A percentile compares a stretch with the other conserved stretches of the same genome.
Conservation (phyloP, 2,113 vertebrate genomes). For the Hipposideros armiger region DNA sequence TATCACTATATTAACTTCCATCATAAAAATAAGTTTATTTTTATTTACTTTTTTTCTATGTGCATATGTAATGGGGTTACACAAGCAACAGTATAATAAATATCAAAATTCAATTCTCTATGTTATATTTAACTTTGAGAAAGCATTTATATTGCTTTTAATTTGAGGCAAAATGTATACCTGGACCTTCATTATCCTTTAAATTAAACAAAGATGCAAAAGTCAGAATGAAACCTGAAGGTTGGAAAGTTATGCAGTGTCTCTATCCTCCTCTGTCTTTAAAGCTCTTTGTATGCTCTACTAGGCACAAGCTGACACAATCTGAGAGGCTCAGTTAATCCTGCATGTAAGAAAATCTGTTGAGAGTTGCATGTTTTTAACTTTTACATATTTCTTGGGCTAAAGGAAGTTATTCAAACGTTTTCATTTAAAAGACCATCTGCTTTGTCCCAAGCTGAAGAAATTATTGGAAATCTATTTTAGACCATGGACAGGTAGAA, state of each 20-base stretch:
- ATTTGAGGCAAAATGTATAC: neutral
- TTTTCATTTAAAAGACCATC: slow-evolving; percentile 49
- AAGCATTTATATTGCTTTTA: neutral
- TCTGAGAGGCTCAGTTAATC: neutral
- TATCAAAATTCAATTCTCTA: neutral
- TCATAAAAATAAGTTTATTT: slow-evolving; percentile 4
- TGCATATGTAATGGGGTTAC: neutral
- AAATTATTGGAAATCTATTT: slow-evolving; percentile 51
- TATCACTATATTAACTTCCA: neutral
- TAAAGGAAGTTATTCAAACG: slow-evolving; percentile 37
- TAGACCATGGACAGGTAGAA: neutral
- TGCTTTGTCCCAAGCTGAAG: slow-evolving; percentile 22
- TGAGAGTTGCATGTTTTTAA: neutral
- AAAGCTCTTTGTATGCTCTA: neutral
- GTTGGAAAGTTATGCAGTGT: neutral
- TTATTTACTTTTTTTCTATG: neutral
- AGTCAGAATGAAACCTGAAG: neutral
- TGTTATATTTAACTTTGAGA: slow-evolving; percentile 9
- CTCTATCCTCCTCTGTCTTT: neutral
- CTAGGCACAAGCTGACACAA: neutral
- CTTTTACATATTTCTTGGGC: slow-evolving; percentile 10
- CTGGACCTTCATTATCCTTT: neutral
- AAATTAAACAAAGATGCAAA: neutral
- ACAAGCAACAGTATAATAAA: slow-evolving; percentile 8
- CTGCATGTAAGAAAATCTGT: slow-evolving; percentile 13